Percentiles rank a stretch among this genome's conserved stretches.
These are phyloP conservation scores for Phengaris alcon DNA, from an alignment of 2,888 invertebrate genomes.

Conservation along the genomic window DNA sequence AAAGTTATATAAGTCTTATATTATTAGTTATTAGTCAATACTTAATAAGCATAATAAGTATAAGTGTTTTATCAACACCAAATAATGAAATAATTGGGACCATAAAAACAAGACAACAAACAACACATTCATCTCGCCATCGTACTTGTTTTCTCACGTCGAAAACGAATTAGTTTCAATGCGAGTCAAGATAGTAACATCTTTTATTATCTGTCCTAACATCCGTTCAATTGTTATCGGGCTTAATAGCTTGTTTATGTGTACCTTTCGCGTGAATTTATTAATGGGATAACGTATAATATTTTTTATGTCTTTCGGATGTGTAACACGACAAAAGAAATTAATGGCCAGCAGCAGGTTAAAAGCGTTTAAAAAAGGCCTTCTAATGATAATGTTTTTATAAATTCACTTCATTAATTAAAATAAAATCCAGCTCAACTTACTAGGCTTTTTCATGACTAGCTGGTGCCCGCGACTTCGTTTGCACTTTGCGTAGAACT, in stretches of 20 bases:
- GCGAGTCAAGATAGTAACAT: slow-evolving; percentile 47
- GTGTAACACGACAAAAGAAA: not conserved
- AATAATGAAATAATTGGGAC: slow-evolving; percentile 70
- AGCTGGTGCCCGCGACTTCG: too few relatives aligned
- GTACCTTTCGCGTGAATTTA: slow-evolving; percentile 21
- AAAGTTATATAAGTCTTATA: too few relatives aligned
- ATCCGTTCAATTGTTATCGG: slow-evolving; percentile 43
- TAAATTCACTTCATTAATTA: not conserved
- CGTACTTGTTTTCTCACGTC: slow-evolving; percentile 63
- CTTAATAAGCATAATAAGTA: not conserved
- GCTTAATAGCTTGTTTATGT: slow-evolving; percentile 41
- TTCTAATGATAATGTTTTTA: not conserved
- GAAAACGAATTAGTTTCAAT: slow-evolving; percentile 61
- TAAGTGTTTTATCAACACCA: slow-evolving; percentile 32
- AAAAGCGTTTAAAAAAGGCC: not conserved
- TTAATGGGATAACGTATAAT: slow-evolving; percentile 11
- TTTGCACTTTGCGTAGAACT: too few relatives aligned
- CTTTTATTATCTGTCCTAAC: slow-evolving; percentile 46
- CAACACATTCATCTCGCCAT: slow-evolving; percentile 54
- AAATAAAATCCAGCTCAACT: too few relatives aligned
- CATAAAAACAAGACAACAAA: slow-evolving; percentile 47
- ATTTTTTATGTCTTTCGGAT: slow-evolving; percentile 14
- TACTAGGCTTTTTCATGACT: too few relatives aligned
- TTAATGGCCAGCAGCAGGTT: slow-evolving; percentile 2
- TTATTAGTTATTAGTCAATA: too few relatives aligned